Evolutionary conservation across 2,888 invertebrate genomes (phyloP).

Genomic region (Ferdinandea cuprea): DNA sequence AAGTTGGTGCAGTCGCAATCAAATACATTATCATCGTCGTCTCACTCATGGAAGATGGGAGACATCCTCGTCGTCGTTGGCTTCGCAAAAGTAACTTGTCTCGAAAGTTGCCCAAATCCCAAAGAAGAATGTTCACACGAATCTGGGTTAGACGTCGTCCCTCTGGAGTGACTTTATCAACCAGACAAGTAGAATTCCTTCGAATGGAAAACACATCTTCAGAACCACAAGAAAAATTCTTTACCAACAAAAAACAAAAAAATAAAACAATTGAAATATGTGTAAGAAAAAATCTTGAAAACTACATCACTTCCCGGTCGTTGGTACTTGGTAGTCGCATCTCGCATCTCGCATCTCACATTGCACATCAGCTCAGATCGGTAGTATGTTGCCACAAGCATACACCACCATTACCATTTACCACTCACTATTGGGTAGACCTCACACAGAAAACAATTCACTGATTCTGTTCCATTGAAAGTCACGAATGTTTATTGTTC

Average conservation of each 20-base stretch:
- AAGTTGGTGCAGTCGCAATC: constrained; percentile 13
- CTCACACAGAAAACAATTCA: constrained; percentile 63
- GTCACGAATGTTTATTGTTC: constrained; percentile 73
- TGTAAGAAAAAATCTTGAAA: constrained; percentile 39
- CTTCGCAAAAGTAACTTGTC: constrained; percentile 61
- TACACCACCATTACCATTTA: constrained; percentile 47
- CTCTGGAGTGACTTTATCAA: constrained; percentile 57
- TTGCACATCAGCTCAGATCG: background rate
- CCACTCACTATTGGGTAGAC: constrained; percentile 37
- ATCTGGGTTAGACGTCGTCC: constrained; percentile 68
- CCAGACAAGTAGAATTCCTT: constrained; percentile 64
- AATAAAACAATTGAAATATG: constrained; percentile 16
- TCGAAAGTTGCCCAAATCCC: constrained; percentile 63
- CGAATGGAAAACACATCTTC: constrained; percentile 66
- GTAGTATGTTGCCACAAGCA: constrained; percentile 13
- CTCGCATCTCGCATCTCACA: too few relatives aligned
- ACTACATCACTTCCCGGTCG: constrained; percentile 39
- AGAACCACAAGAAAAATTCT: constrained; percentile 55
- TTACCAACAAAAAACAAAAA: constrained; percentile 1
- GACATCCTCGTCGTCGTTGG: constrained; percentile 54
- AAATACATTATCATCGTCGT: constrained; percentile 26
- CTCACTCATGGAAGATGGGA: constrained; percentile 7
- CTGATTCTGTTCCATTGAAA: constrained; percentile 54
- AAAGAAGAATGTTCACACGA: constrained; percentile 67
- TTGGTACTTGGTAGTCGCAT: background rate